Evolutionary conservation across 2,888 invertebrate species (phyloP).

Genomic region (Desoria tigrina): DNA sequence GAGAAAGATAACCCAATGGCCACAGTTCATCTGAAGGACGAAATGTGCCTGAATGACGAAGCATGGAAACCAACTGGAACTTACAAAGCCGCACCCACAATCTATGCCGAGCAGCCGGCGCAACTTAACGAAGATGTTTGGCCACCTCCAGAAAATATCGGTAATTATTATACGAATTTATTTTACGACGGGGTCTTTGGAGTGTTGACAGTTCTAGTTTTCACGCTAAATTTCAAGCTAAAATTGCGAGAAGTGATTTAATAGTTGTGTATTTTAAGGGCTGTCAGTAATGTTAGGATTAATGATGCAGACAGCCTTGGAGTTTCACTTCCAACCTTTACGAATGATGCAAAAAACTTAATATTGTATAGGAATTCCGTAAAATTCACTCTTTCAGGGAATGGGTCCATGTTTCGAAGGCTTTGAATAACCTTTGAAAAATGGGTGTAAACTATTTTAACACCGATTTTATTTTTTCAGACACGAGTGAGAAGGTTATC

Average conservation of each 20-base stretch:
- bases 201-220: not conserved
- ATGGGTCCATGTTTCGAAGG: too few species aligned
- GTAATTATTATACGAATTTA: constrained; percentile 23
- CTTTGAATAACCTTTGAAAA: too few species aligned
- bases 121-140: constrained; percentile 46
- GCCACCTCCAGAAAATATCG: constrained; percentile 50
- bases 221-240: not conserved
- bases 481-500: constrained; percentile 48
- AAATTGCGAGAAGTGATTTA: not conserved
- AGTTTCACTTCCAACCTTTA: too few species aligned
- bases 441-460: too few species aligned
- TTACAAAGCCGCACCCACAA: constrained; percentile 50
- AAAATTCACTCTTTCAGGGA: too few species aligned
- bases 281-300: not conserved
- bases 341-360: too few species aligned
- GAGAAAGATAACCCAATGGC: constrained; percentile 35
- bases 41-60: constrained; percentile 50
- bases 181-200: not conserved
- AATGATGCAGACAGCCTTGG: not conserved
- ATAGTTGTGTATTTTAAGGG: too few species aligned
- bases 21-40: constrained; percentile 45
- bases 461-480: too few species aligned
- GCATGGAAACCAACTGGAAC: constrained; percentile 43
- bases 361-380: too few species aligned
- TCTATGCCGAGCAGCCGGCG: constrained; percentile 52